Percentiles rank a stretch among this genome's conserved stretches.
These are phyloP conservation scores for Unio pictorum DNA, from an alignment of 2,888 invertebrate species.

Conservation along the genomic window DNA sequence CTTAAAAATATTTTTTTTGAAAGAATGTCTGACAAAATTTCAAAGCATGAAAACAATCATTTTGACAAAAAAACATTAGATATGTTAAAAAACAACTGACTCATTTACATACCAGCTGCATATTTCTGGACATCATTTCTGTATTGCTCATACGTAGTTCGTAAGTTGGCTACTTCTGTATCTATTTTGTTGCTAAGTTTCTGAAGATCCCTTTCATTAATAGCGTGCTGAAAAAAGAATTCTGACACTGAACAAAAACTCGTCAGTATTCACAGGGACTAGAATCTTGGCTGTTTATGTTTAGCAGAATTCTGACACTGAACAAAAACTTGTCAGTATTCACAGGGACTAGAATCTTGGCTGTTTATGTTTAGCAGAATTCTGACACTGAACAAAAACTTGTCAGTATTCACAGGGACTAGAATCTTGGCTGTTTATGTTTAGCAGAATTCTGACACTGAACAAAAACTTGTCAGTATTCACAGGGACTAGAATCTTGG, in stretches of 20 bases:
- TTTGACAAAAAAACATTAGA: not conserved
- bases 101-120: slow-evolving; percentile 57
- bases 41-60: too few species aligned
- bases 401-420: too few species aligned
- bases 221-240: slow-evolving; percentile 56
- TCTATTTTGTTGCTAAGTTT: slow-evolving; percentile 67
- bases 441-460: not conserved
- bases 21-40: too few species aligned
- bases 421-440: too few species aligned
- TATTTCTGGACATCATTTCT: slow-evolving; percentile 68
- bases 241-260: not conserved
- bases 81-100: not conserved
- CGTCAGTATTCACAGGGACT: too few species aligned
- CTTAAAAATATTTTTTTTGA: too few species aligned
- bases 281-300: too few species aligned
- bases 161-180: slow-evolving; percentile 65
- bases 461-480: not conserved
- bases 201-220: slow-evolving; percentile 57
- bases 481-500: too few species aligned
- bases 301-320: not conserved
- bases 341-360: too few species aligned
- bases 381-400: too few species aligned
- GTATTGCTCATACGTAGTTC: slow-evolving; percentile 67
- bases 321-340: not conserved
- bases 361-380: too few species aligned